A percentile compares a stretch with the other conserved stretches of the same genome.
phyloP scores from a whole-genome alignment of 2,797 vertebrate genomes.

The Eulemur rubriventer region DNA sequence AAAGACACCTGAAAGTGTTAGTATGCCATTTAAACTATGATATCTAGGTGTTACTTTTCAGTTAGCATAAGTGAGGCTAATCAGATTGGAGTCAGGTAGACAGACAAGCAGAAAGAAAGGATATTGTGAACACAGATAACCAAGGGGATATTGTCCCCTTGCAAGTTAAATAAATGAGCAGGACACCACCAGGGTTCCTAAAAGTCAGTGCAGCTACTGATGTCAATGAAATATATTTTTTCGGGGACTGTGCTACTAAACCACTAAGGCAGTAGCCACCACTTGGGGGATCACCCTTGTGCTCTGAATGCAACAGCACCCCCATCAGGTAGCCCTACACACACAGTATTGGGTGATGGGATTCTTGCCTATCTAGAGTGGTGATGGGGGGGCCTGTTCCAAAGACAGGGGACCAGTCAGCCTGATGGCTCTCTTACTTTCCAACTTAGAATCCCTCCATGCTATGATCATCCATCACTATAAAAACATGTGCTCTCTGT shows the following conservation, averaged over 20 bases:
- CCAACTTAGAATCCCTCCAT: background rate
- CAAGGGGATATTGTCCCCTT: background rate
- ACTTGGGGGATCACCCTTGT: background rate
- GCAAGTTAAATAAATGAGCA: background rate
- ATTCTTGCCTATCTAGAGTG: background rate
- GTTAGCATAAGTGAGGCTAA: background rate
- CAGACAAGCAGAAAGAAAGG: background rate
- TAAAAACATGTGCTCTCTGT: background rate
- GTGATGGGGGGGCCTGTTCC: background rate
- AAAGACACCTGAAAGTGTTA: background rate
- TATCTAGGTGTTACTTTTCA: background rate
- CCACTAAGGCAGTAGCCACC: background rate
- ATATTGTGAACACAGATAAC: background rate
- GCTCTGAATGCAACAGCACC: background rate
- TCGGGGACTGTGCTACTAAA: background rate
- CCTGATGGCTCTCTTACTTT: background rate
- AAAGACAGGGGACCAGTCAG: background rate
- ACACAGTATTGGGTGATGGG: background rate
- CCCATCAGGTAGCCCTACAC: background rate
- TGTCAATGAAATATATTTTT: background rate
- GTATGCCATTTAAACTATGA: background rate
- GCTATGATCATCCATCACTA: background rate
- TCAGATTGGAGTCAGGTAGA: background rate
- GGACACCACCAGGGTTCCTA: background rate
- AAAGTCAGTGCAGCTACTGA: background rate